Evolutionary conservation across 2,888 invertebrate species (phyloP), one percentile per base, ranked within the genome.

Genomic region (Acronicta psi): DNA sequence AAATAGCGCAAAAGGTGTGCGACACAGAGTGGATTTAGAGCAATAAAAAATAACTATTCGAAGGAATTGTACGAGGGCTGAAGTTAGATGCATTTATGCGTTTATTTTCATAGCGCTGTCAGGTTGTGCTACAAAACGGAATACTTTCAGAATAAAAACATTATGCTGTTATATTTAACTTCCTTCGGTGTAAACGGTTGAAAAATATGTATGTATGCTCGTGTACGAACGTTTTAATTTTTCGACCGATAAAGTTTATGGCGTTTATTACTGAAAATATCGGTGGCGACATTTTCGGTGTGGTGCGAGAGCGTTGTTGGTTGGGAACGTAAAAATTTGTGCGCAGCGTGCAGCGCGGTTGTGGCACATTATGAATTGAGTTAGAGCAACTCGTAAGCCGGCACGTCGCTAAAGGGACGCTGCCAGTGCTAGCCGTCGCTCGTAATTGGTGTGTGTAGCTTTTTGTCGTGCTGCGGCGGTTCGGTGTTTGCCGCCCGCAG

Each of bases 381-480:
- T 91, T 88, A 89, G 86, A 85, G 83, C 81, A 85, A 87, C 86
- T 87, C 83, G 84, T 84, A 84, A 84, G 85, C 81, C 70, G 55
- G 78, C 72, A 71, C 75, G 78, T 49, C 56, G 59, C 59, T 82
- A 86, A 84, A 86, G 85, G 87, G 86, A 85, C 84, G 77, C 69
- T 73, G 78, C 70, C 69, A 73, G 68, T 79, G 74, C 75, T 72
- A 75, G 77, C 78, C 81, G 81, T 73, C 77, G 73, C 76, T 66
- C 80, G 83, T 92, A 93, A 92, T 92, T 92, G 91, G 91, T 90
- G 88, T 91, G 86, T 92, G 91, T 92, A 89, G 88, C 87, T 90
- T 91, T 91, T 89, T 88, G 87, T 86, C 82, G 82, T 77, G 81
- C 82, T 77, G 73, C 78, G 81, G 79, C 82, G 82, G 84, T 88